These are phyloP conservation scores for Lymantria monacha DNA, from an alignment of 2,888 invertebrate species.

Conservation along the genomic window DNA sequence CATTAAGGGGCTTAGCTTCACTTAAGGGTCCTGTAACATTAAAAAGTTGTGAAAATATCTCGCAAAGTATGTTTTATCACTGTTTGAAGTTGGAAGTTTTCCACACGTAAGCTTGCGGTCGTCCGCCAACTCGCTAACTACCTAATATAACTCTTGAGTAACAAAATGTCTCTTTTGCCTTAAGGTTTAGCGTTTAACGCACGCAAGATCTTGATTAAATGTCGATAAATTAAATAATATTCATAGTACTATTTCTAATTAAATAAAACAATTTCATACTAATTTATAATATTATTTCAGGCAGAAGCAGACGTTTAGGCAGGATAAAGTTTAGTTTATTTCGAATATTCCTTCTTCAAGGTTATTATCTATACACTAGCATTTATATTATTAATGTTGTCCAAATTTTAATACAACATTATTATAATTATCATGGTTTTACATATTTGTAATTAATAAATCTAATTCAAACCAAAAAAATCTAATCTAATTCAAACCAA, in stretches of 20 bases:
- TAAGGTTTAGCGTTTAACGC: slow-evolving; percentile 17
- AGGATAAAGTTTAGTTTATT: too few species aligned
- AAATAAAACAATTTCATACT: too few species aligned
- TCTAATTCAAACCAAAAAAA: too few species aligned
- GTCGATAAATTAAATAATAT: neutral
- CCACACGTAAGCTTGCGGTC: slow-evolving; percentile 62
- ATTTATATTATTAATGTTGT: too few species aligned
- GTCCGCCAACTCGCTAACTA: slow-evolving; percentile 58
- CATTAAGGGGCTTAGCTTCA: slow-evolving; percentile 66
- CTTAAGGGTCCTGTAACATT: slow-evolving; percentile 66
- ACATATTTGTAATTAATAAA: too few species aligned
- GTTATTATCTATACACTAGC: too few species aligned
- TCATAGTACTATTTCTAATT: slow-evolving; percentile 1
- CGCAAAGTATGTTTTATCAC: slow-evolving; percentile 73
- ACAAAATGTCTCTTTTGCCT: slow-evolving; percentile 38
- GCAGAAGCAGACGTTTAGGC: too few species aligned
- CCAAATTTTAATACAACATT: too few species aligned
- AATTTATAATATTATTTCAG: too few species aligned
- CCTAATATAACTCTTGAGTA: slow-evolving; percentile 47
- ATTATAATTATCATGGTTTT: too few species aligned
- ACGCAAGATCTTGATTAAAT: slow-evolving; percentile 6
- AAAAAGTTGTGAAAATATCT: slow-evolving; percentile 65
- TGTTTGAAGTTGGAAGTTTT: slow-evolving; percentile 63
- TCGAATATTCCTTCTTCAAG: too few species aligned
- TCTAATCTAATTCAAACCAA: too few species aligned